Evolutionary conservation across 1,140 invertebrate species (phyloP).

Genomic region (Panulirus ornatus): DNA sequence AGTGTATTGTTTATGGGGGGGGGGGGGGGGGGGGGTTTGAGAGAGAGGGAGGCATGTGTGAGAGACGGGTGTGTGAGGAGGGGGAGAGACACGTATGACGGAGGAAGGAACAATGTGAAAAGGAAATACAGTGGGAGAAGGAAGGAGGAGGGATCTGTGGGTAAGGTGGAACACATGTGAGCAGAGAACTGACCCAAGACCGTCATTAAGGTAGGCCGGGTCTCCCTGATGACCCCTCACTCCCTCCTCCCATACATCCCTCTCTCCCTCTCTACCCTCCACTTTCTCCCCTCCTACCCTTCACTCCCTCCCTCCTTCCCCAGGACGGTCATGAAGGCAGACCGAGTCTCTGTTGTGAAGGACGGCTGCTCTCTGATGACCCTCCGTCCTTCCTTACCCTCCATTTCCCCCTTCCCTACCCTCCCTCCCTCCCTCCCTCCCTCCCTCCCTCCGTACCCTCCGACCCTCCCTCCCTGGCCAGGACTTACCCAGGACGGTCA

Average conservation of each 20-base stretch:
- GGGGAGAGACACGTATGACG: no score
- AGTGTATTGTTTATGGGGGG: no score
- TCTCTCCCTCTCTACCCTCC: background rate
- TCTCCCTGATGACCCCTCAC: background rate
- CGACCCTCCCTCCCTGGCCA: background rate
- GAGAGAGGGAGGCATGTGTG: background rate
- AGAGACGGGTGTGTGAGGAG: background rate
- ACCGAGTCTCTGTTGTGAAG: slow-evolving; percentile 51
- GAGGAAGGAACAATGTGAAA: no score
- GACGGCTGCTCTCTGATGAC: background rate
- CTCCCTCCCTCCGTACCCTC: background rate
- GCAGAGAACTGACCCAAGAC: background rate
- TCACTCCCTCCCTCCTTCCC: background rate
- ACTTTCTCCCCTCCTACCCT: background rate
- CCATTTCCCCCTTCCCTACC: background rate
- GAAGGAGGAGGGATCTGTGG: no score
- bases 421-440: background rate
- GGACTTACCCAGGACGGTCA: slow-evolving; percentile 60
- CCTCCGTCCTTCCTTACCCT: background rate
- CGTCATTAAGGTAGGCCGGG: background rate
- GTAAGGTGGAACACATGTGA: background rate
- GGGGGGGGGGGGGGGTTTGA: background rate
- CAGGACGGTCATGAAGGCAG: slow-evolving; percentile 47
- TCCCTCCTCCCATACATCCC: background rate
- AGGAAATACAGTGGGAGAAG: no score